A percentile compares a stretch with the other conserved stretches of the same genome.
These are phyloP conservation scores for Scyliorhinus canicula DNA, from an alignment of 2,797 vertebrate species.

Conservation along the genomic window DNA sequence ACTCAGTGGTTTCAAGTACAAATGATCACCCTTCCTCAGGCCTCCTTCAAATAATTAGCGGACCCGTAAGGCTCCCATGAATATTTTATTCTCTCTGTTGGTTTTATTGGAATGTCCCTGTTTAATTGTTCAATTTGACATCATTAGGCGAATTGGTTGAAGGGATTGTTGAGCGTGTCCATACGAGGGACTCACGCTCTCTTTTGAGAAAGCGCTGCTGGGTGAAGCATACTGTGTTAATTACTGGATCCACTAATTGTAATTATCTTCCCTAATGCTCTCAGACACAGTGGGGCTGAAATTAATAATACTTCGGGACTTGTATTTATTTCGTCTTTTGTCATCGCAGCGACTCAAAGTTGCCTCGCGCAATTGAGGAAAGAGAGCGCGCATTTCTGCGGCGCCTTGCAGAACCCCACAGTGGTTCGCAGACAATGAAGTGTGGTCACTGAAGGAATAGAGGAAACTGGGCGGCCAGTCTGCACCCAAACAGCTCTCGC, in stretches of 20 bases:
- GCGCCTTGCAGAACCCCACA: background rate
- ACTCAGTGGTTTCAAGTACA: background rate
- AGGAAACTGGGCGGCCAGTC: background rate
- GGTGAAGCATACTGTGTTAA: slow-evolving; percentile 5
- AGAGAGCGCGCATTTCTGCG: background rate
- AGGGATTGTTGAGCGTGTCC: background rate
- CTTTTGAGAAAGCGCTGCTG: background rate
- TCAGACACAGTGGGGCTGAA: background rate
- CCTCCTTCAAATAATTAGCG: background rate
- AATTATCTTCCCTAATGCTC: background rate
- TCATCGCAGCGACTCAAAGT: background rate
- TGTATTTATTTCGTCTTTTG: background rate
- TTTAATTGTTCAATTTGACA: background rate
- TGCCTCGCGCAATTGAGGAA: background rate
- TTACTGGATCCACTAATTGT: background rate
- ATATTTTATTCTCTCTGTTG: background rate
- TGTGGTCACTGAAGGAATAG: background rate
- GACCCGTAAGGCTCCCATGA: background rate
- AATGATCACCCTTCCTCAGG: background rate
- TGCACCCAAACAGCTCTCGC: background rate
- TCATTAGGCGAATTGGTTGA: background rate
- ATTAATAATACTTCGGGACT: background rate
- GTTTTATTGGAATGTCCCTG: background rate
- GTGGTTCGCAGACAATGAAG: background rate
- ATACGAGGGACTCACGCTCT: background rate